A percentile compares a stretch with the other conserved stretches of the same genome.
Conservation (phyloP, 2,113 vertebrate genomes). For the Felis chaus region DNA sequence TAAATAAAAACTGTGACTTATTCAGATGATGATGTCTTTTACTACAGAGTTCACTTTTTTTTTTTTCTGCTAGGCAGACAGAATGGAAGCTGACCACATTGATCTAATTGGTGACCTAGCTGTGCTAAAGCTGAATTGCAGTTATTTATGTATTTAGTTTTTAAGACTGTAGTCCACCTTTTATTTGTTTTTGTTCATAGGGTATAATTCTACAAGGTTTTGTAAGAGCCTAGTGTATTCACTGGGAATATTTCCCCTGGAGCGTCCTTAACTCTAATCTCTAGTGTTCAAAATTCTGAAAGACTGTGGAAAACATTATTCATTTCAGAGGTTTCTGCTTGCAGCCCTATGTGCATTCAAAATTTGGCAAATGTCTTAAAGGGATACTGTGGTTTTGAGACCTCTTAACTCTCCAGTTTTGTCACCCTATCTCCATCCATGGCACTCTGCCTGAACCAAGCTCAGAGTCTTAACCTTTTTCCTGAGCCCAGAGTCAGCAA, state of each 20-base stretch:
- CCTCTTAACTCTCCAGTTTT: neutral
- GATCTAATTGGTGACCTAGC: neutral
- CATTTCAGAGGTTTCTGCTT: neutral
- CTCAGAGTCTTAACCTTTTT: neutral
- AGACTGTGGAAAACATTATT: neutral
- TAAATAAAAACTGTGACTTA: neutral
- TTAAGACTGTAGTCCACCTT: neutral
- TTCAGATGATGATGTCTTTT: neutral
- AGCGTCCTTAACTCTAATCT: neutral
- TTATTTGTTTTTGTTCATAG: neutral
- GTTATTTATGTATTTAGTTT: neutral
- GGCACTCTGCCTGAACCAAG: neutral
- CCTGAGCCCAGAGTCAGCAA: neutral
- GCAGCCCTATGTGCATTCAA: neutral
- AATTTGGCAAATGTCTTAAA: neutral
- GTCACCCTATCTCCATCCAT: neutral
- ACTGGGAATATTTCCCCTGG: neutral
- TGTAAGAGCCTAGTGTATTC: neutral
- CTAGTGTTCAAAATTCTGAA: neutral
- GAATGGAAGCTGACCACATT: neutral
- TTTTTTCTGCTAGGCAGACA: neutral
- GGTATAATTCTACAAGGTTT: neutral
- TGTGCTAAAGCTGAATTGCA: neutral
- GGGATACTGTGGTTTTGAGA: neutral
- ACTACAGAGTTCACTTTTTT: neutral